Evolutionary conservation across 2,888 invertebrate genomes (phyloP).

Genomic region (Ctena decussata): DNA sequence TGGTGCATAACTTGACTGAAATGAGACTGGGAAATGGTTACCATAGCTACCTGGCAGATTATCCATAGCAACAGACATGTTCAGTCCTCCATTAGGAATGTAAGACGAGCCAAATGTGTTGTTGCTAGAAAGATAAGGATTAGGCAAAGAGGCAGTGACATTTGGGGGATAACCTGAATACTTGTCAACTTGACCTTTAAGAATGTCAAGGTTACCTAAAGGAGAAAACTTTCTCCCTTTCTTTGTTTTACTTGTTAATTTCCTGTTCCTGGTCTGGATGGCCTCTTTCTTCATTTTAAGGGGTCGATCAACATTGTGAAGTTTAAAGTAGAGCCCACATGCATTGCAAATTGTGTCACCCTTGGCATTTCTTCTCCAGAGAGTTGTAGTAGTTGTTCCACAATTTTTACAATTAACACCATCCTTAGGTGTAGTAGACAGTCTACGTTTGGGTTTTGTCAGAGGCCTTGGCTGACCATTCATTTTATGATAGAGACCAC

Average conservation of each 20-base stretch:
- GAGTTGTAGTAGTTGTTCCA: slow-evolving; percentile 94
- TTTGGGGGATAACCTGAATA: background rate
- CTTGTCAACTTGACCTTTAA: slow-evolving; percentile 36
- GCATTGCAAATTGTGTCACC: slow-evolving; percentile 99
- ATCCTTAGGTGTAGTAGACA: slow-evolving; percentile 42
- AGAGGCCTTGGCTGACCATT: slow-evolving; percentile 94
- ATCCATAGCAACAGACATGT: background rate
- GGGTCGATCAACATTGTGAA: slow-evolving; percentile 94
- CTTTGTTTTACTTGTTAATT: slow-evolving; percentile 85
- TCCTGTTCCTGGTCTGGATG: slow-evolving; percentile 96
- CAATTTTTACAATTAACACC: slow-evolving; percentile 94
- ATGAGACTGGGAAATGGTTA: background rate
- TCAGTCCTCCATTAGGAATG: background rate
- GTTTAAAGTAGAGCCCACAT: slow-evolving; percentile 98
- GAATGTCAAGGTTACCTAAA: slow-evolving; percentile 55
- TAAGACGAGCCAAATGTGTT: background rate
- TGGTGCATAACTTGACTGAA: background rate
- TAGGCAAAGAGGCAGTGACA: background rate
- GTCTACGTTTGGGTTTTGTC: slow-evolving; percentile 62
- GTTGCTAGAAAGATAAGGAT: background rate
- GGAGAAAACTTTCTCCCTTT: slow-evolving; percentile 54
- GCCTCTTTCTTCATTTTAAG: slow-evolving; percentile 97
- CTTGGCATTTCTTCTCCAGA: slow-evolving; percentile 97
- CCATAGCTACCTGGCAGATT: background rate
- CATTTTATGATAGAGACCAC: slow-evolving; percentile 99